Conservation (phyloP, 2,797 vertebrate species). For the Cryptoblepharus egeriae region DNA sequence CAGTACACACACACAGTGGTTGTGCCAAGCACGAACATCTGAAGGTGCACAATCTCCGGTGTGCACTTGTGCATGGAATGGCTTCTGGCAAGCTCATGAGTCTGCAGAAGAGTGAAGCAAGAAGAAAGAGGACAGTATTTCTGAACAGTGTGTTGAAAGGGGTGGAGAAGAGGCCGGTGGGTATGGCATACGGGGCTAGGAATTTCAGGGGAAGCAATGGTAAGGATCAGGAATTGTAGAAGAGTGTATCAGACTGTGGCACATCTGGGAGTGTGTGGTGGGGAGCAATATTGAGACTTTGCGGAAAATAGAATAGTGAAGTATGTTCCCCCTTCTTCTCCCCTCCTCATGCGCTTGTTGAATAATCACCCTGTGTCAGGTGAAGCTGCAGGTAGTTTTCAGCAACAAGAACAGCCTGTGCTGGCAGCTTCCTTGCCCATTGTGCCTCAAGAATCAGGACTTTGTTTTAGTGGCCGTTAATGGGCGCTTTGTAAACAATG, state of each 20-base stretch:
- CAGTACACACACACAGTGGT: neutral
- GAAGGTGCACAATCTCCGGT: too few relatives aligned
- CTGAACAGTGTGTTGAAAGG: neutral
- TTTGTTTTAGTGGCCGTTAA: conserved; percentile 18
- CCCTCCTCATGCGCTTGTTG: neutral
- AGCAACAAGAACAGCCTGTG: conserved; percentile 26
- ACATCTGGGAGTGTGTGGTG: too few relatives aligned
- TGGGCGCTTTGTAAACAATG: conserved; percentile 24
- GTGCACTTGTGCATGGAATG: neutral
- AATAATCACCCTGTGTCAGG: conserved; percentile 10
- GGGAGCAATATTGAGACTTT: too few relatives aligned
- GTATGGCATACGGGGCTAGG: neutral
- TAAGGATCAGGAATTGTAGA: neutral
- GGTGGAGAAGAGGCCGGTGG: neutral
- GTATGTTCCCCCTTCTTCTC: neutral
- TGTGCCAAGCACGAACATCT: neutral
- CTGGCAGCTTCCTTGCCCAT: conserved; percentile 13
- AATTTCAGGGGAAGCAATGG: too few relatives aligned
- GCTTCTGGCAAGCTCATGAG: neutral
- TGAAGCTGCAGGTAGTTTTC: conserved; percentile 12
- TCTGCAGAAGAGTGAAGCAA: neutral
- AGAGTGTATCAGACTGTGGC: too few relatives aligned
- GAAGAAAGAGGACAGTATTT: neutral
- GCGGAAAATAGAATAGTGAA: neutral
- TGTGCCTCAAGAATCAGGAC: conserved; percentile 15